Percentiles rank a stretch among this genome's conserved stretches.
Conservation (phyloP, 2,113 vertebrate species). For the Alosa alosa region DNA sequence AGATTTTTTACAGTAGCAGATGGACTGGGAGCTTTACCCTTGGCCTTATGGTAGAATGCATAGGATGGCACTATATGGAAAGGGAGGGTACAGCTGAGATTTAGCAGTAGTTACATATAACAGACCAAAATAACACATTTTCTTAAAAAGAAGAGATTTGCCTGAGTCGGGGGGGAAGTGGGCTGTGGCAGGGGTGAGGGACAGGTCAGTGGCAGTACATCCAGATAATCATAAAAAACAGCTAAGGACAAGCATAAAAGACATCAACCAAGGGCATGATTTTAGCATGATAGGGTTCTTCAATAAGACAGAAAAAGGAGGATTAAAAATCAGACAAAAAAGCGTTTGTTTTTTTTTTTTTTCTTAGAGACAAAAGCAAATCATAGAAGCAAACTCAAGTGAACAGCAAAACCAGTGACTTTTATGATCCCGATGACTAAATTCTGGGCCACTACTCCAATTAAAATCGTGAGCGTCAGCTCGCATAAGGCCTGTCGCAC, state of each 20-base stretch:
- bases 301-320: conserved; percentile 35
- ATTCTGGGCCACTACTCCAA: conserved; percentile 5
- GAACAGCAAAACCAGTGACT: neutral
- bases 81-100: conserved; percentile 32
- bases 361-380: neutral
- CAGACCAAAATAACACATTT: conserved; percentile 56
- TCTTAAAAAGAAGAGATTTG: conserved; percentile 32
- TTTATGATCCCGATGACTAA: neutral
- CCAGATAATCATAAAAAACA: conserved; percentile 25
- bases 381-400: conserved; percentile 20
- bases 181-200: neutral
- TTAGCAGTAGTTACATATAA: conserved; percentile 26
- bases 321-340: neutral
- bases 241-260: conserved; percentile 46
- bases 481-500: conserved; percentile 19
- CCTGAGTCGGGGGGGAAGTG: conserved; percentile 49
- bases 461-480: conserved; percentile 10
- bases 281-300: conserved; percentile 44
- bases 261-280: conserved; percentile 36
- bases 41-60: conserved; percentile 46
- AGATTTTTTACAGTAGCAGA: conserved; percentile 39
- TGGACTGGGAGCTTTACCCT: conserved; percentile 40
- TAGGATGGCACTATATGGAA: conserved; percentile 47
- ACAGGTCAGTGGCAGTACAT: conserved; percentile 43
- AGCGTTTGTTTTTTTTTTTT: neutral